These are phyloP conservation scores for Pampusana beccarii DNA, from an alignment of 2,113 vertebrate species.

Conservation along the genomic window DNA sequence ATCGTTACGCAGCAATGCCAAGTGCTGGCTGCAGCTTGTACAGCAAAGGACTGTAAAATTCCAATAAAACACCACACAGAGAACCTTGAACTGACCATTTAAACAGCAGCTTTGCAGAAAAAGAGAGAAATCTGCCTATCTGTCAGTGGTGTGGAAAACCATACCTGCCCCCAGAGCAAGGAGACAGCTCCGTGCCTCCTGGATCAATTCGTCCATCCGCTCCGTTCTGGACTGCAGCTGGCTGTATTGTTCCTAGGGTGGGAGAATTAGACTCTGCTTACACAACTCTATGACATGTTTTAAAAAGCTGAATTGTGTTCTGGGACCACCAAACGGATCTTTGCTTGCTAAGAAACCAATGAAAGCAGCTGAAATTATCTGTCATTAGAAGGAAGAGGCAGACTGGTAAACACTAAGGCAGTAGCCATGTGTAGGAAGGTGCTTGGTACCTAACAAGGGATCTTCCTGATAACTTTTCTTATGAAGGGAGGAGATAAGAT, in stretches of 20 bases:
- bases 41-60: neutral
- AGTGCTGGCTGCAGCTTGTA: neutral
- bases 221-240: conserved; percentile 66
- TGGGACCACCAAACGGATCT: neutral
- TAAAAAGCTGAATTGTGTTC: neutral
- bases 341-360: neutral
- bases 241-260: conserved; percentile 62
- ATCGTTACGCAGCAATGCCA: neutral
- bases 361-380: neutral
- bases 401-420: neutral
- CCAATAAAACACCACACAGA: neutral
- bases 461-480: neutral
- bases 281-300: neutral
- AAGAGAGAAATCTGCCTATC: neutral
- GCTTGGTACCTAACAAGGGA: neutral
- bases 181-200: conserved; percentile 69
- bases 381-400: neutral
- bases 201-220: conserved; percentile 56
- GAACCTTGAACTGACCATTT: neutral
- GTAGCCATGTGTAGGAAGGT: neutral
- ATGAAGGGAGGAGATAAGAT: neutral
- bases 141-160: neutral
- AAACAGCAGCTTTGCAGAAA: neutral
- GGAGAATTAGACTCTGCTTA: neutral
- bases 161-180: conserved; percentile 65